A percentile compares a stretch with the other conserved stretches of the same genome.
Conservation (phyloP, 2,888 invertebrate genomes). For the Sceliomorpha sp. region DNA sequence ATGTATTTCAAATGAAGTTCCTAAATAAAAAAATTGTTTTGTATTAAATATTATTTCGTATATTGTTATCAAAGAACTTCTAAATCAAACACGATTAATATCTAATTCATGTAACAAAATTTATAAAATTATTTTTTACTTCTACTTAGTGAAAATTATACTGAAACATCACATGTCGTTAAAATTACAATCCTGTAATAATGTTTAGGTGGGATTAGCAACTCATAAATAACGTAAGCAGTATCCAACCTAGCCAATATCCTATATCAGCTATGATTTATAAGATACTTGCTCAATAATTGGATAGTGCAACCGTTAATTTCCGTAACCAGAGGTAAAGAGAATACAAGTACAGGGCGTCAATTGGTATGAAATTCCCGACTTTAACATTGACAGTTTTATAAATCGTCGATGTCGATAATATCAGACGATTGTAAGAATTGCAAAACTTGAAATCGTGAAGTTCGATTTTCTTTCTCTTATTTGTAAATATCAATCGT, state of each 20-base stretch:
- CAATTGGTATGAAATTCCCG: constrained; percentile 20
- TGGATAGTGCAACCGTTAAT: constrained; percentile 39
- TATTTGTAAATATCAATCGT: constrained; percentile 17
- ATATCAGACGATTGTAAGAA: constrained; percentile 7
- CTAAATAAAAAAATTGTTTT: too few relatives aligned
- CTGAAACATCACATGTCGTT: constrained; percentile 15
- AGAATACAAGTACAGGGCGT: constrained; percentile 11
- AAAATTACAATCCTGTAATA: constrained; percentile 12
- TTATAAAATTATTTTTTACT: too few relatives aligned
- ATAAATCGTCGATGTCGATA: constrained; percentile 21
- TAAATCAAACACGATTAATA: too few relatives aligned
- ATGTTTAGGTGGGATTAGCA: constrained; percentile 7
- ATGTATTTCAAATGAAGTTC: too few relatives aligned
- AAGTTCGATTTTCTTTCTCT: constrained; percentile 11
- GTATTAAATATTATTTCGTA: too few relatives aligned
- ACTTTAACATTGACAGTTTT: constrained; percentile 31
- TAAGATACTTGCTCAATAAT: constrained; percentile 20
- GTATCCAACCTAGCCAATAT: constrained; percentile 15
- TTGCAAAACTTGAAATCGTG: constrained; percentile 25
- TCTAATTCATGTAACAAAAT: too few relatives aligned
- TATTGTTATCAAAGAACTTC: too few relatives aligned
- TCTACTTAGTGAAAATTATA: too few relatives aligned
- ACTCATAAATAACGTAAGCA: constrained; percentile 26
- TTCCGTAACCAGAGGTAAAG: constrained; percentile 14
- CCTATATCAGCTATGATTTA: constrained; percentile 25